Conservation (phyloP, 2,113 vertebrate species). For the Apus apus region DNA sequence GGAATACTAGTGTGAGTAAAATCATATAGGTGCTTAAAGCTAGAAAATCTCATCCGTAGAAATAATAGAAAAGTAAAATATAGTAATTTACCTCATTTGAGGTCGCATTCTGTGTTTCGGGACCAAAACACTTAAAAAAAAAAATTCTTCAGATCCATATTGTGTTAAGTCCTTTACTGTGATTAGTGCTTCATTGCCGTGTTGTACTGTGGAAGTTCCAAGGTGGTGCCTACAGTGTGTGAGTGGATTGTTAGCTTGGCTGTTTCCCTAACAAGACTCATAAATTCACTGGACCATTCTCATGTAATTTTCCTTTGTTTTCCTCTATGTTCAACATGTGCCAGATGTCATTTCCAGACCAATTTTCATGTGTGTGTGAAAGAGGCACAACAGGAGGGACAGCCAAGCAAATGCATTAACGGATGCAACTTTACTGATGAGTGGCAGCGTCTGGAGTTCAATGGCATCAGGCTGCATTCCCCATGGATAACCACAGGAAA, state of each 20-base stretch:
- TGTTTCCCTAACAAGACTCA: neutral
- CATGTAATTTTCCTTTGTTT: slow-evolving; percentile 15
- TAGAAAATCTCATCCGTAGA: neutral
- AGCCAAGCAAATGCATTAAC: neutral
- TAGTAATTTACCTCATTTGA: neutral
- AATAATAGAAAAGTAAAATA: neutral
- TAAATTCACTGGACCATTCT: neutral
- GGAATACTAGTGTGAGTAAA: slow-evolving; percentile 9
- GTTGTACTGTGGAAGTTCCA: neutral
- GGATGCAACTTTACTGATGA: neutral
- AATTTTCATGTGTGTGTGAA: neutral
- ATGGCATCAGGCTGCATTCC: neutral
- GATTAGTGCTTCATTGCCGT: neutral
- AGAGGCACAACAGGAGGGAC: neutral
- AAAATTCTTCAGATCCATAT: neutral
- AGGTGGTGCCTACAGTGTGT: neutral
- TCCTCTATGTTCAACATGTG: neutral
- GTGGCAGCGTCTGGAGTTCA: slow-evolving; percentile 4
- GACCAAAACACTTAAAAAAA: neutral
- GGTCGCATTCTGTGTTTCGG: neutral
- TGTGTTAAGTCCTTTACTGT: neutral
- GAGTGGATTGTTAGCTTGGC: neutral
- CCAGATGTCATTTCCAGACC: slow-evolving; percentile 5
- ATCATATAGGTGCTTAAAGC: neutral
- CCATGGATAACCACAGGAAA: neutral